These are phyloP conservation scores for Rhinopomastus cyanomelas DNA, from an alignment of 2,113 vertebrate species.

Conservation along the genomic window DNA sequence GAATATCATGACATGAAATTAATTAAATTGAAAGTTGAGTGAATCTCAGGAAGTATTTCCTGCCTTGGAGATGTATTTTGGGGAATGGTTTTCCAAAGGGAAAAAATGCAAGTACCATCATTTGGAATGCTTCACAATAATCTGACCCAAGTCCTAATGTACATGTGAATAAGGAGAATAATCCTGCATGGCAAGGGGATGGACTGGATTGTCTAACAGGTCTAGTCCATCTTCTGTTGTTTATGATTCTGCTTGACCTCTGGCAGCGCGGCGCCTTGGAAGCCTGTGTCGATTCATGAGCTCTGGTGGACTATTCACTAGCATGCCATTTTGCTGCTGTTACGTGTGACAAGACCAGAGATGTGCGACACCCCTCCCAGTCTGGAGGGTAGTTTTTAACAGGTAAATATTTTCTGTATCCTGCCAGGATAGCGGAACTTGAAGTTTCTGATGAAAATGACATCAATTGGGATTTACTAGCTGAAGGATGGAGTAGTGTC, in stretches of 20 bases:
- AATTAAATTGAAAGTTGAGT: conserved; percentile 42
- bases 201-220: conserved; percentile 32
- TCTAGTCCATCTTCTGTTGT: conserved; percentile 60
- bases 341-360: neutral
- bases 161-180: conserved; percentile 17
- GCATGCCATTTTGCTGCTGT: conserved; percentile 37
- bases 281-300: conserved; percentile 41
- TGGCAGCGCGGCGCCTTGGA: conserved; percentile 65
- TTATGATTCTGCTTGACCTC: conserved; percentile 63
- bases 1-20: conserved; percentile 47
- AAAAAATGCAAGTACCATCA: conserved; percentile 20
- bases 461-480: conserved; percentile 94
- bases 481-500: conserved; percentile 96
- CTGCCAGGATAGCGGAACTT: conserved; percentile 89
- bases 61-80: conserved; percentile 5
- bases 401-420: conserved; percentile 46
- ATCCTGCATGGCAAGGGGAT: conserved; percentile 61
- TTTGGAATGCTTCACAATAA: conserved; percentile 42
- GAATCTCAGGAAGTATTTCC: conserved; percentile 22
- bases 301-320: conserved; percentile 38
- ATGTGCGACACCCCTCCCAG: neutral
- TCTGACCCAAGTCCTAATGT: neutral
- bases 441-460: conserved; percentile 95
- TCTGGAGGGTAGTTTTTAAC: conserved; percentile 36
- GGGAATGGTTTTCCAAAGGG: conserved; percentile 36